Evolutionary conservation across 2,888 invertebrate genomes (phyloP), one percentile per base, ranked within the genome.

Genomic region (Plebejus argus): DNA sequence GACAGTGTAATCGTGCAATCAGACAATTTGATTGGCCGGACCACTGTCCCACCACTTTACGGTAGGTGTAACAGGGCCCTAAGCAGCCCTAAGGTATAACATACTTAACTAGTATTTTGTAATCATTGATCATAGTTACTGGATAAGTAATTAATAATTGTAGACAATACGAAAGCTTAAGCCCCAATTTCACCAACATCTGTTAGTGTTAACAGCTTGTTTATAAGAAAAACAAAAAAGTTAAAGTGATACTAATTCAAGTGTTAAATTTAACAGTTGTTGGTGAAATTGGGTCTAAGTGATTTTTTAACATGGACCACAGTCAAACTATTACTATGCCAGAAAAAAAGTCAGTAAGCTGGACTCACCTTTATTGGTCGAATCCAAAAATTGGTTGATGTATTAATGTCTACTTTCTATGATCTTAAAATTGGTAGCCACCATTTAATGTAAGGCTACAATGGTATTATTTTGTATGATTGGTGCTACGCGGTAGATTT

Each of bases 401-500:
- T 61, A 61, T 61, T 61, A 12, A 53, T 45, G 53, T 12, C 66
- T 61, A 23, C 28, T 66, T 66, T 66, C 6, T 66, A 33, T 33
- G 28, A 66, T 66, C 28, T 33, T 61, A 61, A 10, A 66, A 66
- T 66, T 66, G 66, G 79, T 84, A 85, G 91, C 92, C 91, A 91
- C 91, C 90, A 91, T 91, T 91, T 91, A 83, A 81, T 83, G 78
- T 89, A 88, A 88, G 86, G 82, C 81, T 76, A 76, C 70, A 77
- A 79, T 79, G 76, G 75, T 80, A 81, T 84, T 84, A 84, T 83
- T 83, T 83, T 85, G 81, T 85, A 89, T 86, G 83, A 88, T 84
- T 89, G 91, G 91, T 91, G 91, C 91, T 91, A 90, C 83, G 58
- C 77, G 53, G 53, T 74, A 74, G 74, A 74, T 74, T 74, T 74